Evolutionary conservation across 2,888 invertebrate species (phyloP).

Genomic region (Scaptomyza polygonia): DNA sequence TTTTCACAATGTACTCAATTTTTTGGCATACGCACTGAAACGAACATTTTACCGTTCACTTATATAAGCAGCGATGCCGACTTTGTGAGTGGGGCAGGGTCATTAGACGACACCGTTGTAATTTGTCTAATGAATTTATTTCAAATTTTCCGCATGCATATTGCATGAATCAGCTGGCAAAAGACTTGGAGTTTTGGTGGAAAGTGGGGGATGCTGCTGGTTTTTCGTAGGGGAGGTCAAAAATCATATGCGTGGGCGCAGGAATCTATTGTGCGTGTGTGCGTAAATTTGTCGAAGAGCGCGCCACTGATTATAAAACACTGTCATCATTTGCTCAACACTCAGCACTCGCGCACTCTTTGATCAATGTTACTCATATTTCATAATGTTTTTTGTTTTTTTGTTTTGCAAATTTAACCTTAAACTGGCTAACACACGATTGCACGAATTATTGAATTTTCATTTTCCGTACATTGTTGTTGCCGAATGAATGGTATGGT

Average conservation of each 20-base stretch:
- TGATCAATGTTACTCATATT: slow-evolving; percentile 57
- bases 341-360: slow-evolving; percentile 54
- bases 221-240: slow-evolving; percentile 71
- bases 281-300: slow-evolving; percentile 21
- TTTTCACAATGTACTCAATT: slow-evolving; percentile 66
- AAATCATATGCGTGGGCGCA: slow-evolving; percentile 69
- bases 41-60: slow-evolving; percentile 49
- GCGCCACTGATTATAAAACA: slow-evolving; percentile 74
- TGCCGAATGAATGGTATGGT: slow-evolving; percentile 34
- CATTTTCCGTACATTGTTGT: slow-evolving; percentile 49
- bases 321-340: slow-evolving; percentile 51
- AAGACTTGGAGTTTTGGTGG: not conserved
- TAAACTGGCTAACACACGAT: slow-evolving; percentile 23
- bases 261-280: slow-evolving; percentile 21
- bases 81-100: slow-evolving; percentile 72
- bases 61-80: slow-evolving; percentile 63
- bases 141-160: slow-evolving; percentile 47
- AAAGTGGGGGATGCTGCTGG: slow-evolving; percentile 13
- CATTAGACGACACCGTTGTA: slow-evolving; percentile 71
- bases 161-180: slow-evolving; percentile 72
- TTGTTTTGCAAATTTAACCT: slow-evolving; percentile 62
- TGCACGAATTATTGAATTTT: slow-evolving; percentile 78
- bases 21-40: slow-evolving; percentile 65
- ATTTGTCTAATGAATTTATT: slow-evolving; percentile 33
- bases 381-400: slow-evolving; percentile 57